Percentiles rank a stretch among this genome's conserved stretches.
These are phyloP conservation scores for Lycophotia porphyrea DNA, from an alignment of 2,888 invertebrate genomes.

Conservation along the genomic window DNA sequence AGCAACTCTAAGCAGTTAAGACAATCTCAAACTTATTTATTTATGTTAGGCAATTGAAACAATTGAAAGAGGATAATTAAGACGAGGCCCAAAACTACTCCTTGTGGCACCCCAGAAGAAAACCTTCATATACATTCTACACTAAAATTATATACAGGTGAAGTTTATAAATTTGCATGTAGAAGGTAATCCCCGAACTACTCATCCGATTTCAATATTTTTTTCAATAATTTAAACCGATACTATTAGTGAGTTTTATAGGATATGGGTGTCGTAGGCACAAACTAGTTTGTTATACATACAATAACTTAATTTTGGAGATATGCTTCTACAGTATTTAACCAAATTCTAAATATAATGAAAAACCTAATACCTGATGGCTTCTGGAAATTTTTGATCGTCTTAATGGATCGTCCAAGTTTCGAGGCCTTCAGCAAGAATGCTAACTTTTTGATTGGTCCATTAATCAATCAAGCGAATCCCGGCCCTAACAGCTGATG, in stretches of 20 bases:
- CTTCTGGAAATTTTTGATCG: constrained; percentile 30
- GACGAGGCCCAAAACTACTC: not conserved
- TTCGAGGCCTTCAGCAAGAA: constrained; percentile 36
- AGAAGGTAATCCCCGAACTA: not conserved
- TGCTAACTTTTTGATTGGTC: constrained; percentile 51
- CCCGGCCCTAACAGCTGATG: constrained; percentile 32
- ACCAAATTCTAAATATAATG: constrained; percentile 20
- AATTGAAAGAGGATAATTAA: not conserved
- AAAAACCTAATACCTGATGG: constrained; percentile 18
- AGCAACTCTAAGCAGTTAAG: not conserved
- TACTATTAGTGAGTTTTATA: not conserved
- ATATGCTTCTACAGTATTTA: not conserved
- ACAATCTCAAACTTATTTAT: not conserved
- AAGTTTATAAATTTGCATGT: not conserved
- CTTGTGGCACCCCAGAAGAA: constrained; percentile 14
- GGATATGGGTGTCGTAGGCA: not conserved
- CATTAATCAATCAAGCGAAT: constrained; percentile 57
- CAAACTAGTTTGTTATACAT: not conserved
- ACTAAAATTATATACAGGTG: not conserved
- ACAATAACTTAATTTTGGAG: constrained; percentile 3
- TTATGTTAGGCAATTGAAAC: not conserved
- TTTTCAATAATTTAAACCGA: not conserved
- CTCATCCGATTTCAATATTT: not conserved
- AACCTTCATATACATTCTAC: not conserved
- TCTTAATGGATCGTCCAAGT: constrained; percentile 44